Evolutionary conservation across 2,113 vertebrate genomes (phyloP).

Genomic region (Seriola quinqueradiata): DNA sequence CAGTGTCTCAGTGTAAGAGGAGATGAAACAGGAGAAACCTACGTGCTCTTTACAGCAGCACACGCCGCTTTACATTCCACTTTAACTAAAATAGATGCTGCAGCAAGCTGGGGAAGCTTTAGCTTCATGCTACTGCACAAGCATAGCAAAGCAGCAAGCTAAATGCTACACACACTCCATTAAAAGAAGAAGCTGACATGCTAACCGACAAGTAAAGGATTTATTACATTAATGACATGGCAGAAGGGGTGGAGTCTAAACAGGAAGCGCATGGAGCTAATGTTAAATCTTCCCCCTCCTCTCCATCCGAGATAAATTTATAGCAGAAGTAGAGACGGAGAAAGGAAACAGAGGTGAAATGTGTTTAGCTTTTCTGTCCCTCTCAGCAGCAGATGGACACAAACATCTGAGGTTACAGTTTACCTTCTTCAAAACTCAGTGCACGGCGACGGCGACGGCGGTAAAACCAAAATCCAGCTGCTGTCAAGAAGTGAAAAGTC

Average conservation of each 20-base stretch:
- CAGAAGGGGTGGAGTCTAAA: conserved; percentile 60
- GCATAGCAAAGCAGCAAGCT: not conserved
- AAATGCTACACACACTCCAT: not conserved
- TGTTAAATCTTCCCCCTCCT: not conserved
- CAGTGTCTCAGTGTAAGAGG: not conserved
- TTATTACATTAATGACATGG: not conserved
- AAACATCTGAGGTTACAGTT: not conserved
- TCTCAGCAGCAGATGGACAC: not conserved
- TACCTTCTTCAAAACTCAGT: conserved; percentile 57
- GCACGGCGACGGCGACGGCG: conserved; percentile 34
- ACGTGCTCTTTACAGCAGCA: not conserved
- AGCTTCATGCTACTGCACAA: not conserved
- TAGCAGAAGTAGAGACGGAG: not conserved
- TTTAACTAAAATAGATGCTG: conserved; percentile 4
- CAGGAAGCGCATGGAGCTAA: conserved; percentile 61
- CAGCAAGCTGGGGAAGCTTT: not conserved
- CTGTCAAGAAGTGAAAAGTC: conserved; percentile 78
- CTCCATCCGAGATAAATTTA: not conserved
- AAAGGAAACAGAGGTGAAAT: not conserved
- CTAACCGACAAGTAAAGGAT: not conserved
- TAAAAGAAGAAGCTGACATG: conserved; percentile 7
- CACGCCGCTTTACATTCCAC: conserved; percentile 23
- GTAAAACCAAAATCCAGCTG: conserved; percentile 82
- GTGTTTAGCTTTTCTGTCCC: not conserved
- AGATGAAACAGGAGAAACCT: conserved; percentile 5